Evolutionary conservation across 2,888 invertebrate species (phyloP).

Genomic region (Criorhina ranunculi): DNA sequence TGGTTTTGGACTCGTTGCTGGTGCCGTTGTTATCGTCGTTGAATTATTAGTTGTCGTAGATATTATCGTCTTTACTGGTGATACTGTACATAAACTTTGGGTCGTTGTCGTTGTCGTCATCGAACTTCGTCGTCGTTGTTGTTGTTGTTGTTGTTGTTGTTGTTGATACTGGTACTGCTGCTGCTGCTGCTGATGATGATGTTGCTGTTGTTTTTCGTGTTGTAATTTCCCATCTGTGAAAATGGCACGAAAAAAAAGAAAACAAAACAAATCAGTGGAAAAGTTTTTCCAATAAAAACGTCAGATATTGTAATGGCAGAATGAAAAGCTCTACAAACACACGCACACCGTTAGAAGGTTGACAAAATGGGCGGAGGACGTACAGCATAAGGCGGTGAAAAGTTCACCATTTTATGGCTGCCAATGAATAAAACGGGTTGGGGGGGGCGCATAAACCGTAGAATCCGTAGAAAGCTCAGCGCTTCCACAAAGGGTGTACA

Average conservation of each 20-base stretch:
- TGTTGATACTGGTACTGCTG: constrained; percentile 42
- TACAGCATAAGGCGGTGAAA: constrained; percentile 30
- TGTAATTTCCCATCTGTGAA: constrained; percentile 59
- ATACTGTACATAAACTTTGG: constrained; percentile 18
- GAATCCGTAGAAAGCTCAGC: constrained; percentile 22
- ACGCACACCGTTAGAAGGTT: neutral
- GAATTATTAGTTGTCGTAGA: constrained; percentile 42
- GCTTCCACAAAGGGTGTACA: neutral
- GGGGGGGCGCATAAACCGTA: constrained; percentile 12
- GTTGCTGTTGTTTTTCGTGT: constrained; percentile 41
- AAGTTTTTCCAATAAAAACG: constrained; percentile 52
- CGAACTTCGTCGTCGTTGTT: constrained; percentile 70
- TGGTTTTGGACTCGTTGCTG: constrained; percentile 73
- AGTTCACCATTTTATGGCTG: constrained; percentile 32
- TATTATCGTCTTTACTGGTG: constrained; percentile 35
- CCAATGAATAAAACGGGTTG: constrained; percentile 18
- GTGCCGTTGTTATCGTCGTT: constrained; percentile 54
- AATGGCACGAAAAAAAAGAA: constrained; percentile 24
- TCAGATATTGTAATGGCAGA: constrained; percentile 22
- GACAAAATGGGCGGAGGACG: neutral
- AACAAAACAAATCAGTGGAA: constrained; percentile 49
- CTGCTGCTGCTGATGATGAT: constrained; percentile 56
- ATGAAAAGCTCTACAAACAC: constrained; percentile 30
- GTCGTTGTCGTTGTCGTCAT: constrained; percentile 60
- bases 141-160: constrained; percentile 64